Evolutionary conservation across 2,888 invertebrate genomes (phyloP).

Genomic region (Spilarctia lutea): DNA sequence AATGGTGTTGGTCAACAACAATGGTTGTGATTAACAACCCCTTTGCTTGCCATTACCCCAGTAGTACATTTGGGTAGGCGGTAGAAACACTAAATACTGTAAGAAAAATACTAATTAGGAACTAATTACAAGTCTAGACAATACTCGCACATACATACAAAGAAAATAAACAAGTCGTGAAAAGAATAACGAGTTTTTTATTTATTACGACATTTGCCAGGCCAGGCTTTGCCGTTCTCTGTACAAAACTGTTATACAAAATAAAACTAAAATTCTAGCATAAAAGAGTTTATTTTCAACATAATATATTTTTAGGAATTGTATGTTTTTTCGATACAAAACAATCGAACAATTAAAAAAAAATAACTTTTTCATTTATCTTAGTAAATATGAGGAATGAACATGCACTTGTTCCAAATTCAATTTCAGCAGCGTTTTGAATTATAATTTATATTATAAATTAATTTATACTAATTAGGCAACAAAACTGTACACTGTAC

Average conservation of each 20-base stretch:
- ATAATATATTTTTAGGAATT: neutral
- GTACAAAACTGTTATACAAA: neutral
- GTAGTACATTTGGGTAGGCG: too few relatives aligned
- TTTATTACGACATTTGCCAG: neutral
- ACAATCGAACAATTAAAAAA: neutral
- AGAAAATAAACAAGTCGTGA: neutral
- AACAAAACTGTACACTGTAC: neutral
- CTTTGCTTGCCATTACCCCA: too few relatives aligned
- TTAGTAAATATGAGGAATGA: neutral
- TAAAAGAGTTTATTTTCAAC: neutral
- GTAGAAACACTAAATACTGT: too few relatives aligned
- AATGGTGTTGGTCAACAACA: too few relatives aligned
- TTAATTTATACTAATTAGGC: neutral
- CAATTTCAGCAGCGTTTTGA: too few relatives aligned
- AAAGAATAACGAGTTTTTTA: neutral
- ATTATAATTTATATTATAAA: neutral
- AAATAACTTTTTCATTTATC: neutral
- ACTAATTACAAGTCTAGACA: too few relatives aligned
- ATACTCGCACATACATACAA: too few relatives aligned
- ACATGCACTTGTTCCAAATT: neutral
- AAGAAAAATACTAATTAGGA: too few relatives aligned
- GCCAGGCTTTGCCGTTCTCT: neutral
- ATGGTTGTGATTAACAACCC: too few relatives aligned
- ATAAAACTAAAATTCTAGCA: neutral
- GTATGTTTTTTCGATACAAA: neutral